Evolutionary conservation across 2,888 invertebrate genomes (phyloP).

Genomic region (Ypsolopha scabrella): DNA sequence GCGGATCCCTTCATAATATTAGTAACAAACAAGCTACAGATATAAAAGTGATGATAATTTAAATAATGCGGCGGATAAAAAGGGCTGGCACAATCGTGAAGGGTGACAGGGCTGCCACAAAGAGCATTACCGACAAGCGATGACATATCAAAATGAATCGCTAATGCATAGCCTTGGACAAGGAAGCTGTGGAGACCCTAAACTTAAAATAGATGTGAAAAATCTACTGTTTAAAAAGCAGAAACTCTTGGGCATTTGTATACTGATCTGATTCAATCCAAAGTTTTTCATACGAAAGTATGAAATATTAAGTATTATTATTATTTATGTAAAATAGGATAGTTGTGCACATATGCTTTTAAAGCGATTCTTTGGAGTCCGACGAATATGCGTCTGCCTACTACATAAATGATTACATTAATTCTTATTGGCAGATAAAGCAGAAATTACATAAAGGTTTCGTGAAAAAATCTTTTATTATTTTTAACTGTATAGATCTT

Average conservation of each 20-base stretch:
- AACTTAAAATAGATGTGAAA: background rate
- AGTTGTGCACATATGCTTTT: too few relatives aligned
- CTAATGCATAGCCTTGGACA: slow-evolving; percentile 31
- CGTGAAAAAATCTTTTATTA: too few relatives aligned
- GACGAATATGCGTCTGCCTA: too few relatives aligned
- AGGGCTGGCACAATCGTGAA: slow-evolving; percentile 19
- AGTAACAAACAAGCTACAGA: slow-evolving; percentile 8
- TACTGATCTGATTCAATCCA: background rate
- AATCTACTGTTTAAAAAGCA: background rate
- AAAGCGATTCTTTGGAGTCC: too few relatives aligned
- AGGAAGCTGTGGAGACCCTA: background rate
- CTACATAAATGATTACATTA: too few relatives aligned
- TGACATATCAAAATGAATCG: slow-evolving; percentile 64
- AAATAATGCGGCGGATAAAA: slow-evolving; percentile 39
- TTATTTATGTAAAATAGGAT: too few relatives aligned
- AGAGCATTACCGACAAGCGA: slow-evolving; percentile 39
- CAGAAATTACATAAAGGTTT: too few relatives aligned
- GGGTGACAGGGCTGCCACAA: slow-evolving; percentile 25
- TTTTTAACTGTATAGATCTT: too few relatives aligned
- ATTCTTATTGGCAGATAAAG: too few relatives aligned
- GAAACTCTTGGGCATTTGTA: too few relatives aligned
- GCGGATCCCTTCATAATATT: background rate
- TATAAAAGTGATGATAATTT: slow-evolving; percentile 40
- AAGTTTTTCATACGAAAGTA: background rate
- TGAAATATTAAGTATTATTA: too few relatives aligned